Conservation (phyloP, 2,888 invertebrate species). For the Fragum sueziense region DNA sequence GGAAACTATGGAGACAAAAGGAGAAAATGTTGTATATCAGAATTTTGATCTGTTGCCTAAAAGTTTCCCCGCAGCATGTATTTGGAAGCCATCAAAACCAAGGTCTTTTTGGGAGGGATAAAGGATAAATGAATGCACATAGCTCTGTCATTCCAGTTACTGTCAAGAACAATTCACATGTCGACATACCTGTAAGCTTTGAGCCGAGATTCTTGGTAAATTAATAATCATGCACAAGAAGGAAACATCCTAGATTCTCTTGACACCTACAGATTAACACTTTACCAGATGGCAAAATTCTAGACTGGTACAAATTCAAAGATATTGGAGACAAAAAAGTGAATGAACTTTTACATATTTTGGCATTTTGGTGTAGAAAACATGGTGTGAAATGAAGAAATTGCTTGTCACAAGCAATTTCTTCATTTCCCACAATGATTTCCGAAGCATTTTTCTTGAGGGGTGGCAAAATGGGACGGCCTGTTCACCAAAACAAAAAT, state of each 20-base stretch:
- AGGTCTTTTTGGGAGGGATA: neutral
- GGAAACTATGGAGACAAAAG: neutral
- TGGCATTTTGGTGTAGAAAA: too few species aligned
- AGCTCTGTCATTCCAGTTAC: constrained; percentile 3
- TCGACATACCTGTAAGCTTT: constrained; percentile 1
- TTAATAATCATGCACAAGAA: constrained; percentile 8
- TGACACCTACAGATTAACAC: too few species aligned
- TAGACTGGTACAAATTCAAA: too few species aligned
- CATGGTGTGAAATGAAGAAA: constrained; percentile 6
- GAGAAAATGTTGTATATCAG: neutral
- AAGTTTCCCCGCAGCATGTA: neutral
- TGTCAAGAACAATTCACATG: constrained; percentile 5
- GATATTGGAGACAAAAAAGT: too few species aligned
- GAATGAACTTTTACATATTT: too few species aligned
- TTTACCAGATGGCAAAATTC: too few species aligned
- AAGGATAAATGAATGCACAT: neutral
- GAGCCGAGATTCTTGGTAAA: constrained; percentile 2
- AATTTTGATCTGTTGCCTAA: neutral
- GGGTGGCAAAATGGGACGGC: too few species aligned
- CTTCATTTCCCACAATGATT: constrained; percentile 7
- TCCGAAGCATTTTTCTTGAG: too few species aligned
- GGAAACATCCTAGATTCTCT: constrained; percentile 7
- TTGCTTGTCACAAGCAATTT: constrained; percentile 1
- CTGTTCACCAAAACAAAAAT: too few species aligned
- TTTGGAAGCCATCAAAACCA: neutral